phyloP scores from a whole-genome alignment of 1,140 invertebrate species.

The Trichogramma pretiosum region DNA sequence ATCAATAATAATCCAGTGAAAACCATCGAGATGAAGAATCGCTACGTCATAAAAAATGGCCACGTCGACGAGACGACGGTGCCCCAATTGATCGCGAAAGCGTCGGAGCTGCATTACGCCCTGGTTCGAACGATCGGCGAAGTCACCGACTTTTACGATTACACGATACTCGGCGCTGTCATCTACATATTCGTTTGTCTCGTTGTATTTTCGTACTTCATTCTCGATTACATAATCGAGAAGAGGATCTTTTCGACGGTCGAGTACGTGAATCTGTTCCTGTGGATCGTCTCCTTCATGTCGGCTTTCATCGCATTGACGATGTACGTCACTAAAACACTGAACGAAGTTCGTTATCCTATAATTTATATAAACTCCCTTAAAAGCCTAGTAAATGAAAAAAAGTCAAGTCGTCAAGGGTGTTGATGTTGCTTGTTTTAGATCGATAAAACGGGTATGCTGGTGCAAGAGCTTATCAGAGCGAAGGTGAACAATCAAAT shows the following conservation, averaged over 20 bases:
- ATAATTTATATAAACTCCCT: no score
- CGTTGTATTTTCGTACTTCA: not conserved
- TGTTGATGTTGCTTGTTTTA: not conserved
- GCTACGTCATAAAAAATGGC: no score
- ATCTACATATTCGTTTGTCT: conserved; percentile 4
- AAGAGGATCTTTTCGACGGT: not conserved
- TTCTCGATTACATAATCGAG: not conserved
- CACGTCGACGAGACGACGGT: no score
- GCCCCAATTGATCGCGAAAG: not conserved
- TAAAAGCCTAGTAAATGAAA: no score
- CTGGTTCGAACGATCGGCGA: not conserved
- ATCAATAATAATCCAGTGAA: no score
- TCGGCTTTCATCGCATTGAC: not conserved
- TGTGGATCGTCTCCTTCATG: not conserved
- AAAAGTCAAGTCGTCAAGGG: no score
- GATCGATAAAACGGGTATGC: not conserved
- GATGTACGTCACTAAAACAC: not conserved
- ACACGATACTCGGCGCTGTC: not conserved
- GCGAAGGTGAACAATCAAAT: not conserved
- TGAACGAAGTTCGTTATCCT: not conserved
- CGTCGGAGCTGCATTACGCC: not conserved
- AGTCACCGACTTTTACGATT: not conserved
- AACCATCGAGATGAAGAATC: no score
- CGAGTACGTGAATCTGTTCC: not conserved
- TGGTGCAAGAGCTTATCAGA: not conserved